A percentile compares a stretch with the other conserved stretches of the same genome.
Evolutionary conservation across 2,797 vertebrate genomes (phyloP).

Genomic region (Discoglossus pictus): DNA sequence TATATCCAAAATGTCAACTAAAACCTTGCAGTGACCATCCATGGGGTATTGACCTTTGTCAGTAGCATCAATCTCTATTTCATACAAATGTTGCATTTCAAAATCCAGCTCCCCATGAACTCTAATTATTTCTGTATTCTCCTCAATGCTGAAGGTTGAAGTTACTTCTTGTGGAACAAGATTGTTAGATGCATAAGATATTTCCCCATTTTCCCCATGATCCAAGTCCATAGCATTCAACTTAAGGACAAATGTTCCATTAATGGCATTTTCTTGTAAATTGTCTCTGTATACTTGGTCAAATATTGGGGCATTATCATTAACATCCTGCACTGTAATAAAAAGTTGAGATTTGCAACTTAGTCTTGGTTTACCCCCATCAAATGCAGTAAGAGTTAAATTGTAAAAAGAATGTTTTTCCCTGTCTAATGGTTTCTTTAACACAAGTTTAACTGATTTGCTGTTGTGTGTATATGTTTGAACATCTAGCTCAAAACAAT

Average conservation of each 20-base stretch:
- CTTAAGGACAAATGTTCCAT: constrained; percentile 58
- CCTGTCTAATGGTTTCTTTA: constrained; percentile 60
- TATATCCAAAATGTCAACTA: constrained; percentile 36
- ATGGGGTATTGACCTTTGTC: constrained; percentile 15
- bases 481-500: constrained; percentile 57
- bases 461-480: constrained; percentile 6
- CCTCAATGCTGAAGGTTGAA: constrained; percentile 58
- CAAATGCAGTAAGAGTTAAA: constrained; percentile 65
- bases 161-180: constrained; percentile 63
- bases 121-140: constrained; percentile 39
- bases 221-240: constrained; percentile 58
- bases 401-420: constrained; percentile 60
- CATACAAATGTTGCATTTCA: constrained; percentile 10
- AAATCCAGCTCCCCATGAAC: constrained; percentile 14
- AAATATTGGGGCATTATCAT: constrained; percentile 55
- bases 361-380: constrained; percentile 62
- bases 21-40: constrained; percentile 46
- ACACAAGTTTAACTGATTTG: constrained; percentile 54
- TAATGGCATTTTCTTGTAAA: constrained; percentile 57
- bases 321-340: constrained; percentile 56
- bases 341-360: constrained; percentile 62
- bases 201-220: constrained; percentile 58
- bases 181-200: constrained; percentile 62
- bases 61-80: constrained; percentile 18
- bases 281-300: constrained; percentile 55